Conservation (phyloP, 2,113 vertebrate species). For the Ailuropoda melanoleuca region DNA sequence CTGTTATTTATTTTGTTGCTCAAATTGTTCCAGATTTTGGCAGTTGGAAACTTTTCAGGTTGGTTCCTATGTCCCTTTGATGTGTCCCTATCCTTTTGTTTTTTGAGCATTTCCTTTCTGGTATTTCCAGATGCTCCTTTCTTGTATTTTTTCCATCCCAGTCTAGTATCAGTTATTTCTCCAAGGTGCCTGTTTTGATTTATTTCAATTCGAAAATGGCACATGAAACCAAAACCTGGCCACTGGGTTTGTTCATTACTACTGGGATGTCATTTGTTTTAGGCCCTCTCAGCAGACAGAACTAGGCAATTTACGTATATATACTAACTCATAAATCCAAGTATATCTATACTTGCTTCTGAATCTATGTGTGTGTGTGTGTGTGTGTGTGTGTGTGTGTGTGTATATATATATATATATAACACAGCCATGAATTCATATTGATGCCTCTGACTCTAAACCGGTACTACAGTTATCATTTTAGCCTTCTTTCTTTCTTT, state of each 20-base stretch:
- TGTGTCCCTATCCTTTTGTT: neutral
- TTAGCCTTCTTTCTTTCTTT: neutral
- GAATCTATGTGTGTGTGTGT: neutral
- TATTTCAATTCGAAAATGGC: neutral
- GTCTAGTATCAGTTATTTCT: neutral
- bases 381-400: neutral
- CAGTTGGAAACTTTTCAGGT: neutral
- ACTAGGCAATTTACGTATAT: neutral
- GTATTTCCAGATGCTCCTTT: neutral
- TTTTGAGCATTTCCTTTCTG: neutral
- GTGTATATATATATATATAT: neutral
- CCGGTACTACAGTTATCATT: neutral
- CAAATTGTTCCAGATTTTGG: neutral
- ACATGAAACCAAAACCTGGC: neutral
- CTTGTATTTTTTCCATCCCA: neutral
- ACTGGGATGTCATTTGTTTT: neutral
- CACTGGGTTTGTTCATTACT: neutral
- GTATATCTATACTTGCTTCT: neutral
- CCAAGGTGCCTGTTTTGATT: neutral
- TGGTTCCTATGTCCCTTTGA: neutral
- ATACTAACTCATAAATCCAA: neutral
- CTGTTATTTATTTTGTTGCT: neutral
- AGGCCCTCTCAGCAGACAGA: neutral
- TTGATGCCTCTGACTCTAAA: neutral
- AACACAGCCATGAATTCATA: neutral